Percentiles rank a stretch among this genome's conserved stretches.
These are phyloP conservation scores for Neodiprion virginianus DNA, from an alignment of 1,140 invertebrate genomes.

Conservation along the genomic window DNA sequence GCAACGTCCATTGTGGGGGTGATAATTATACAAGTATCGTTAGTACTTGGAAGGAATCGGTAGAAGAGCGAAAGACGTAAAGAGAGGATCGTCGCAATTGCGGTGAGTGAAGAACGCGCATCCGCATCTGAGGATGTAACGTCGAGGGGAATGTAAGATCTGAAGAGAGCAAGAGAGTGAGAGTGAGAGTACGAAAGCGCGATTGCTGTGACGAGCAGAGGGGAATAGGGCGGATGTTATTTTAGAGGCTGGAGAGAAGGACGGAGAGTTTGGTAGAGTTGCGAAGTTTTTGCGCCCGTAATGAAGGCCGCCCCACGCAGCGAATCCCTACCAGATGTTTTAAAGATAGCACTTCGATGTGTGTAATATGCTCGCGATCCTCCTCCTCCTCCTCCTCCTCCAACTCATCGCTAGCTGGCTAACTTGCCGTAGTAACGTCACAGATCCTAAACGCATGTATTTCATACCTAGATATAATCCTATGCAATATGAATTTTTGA, in stretches of 20 bases:
- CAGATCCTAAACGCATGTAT: too few species aligned
- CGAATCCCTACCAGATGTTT: constrained; percentile 43
- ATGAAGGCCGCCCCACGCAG: constrained; percentile 35
- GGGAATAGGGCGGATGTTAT: constrained; percentile 4
- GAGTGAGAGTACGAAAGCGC: neutral
- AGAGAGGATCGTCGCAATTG: too few species aligned
- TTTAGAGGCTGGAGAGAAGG: neutral
- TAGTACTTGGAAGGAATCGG: too few species aligned
- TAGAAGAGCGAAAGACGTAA: too few species aligned
- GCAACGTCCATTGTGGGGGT: too few species aligned
- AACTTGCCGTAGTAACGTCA: too few species aligned
- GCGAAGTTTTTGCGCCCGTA: constrained; percentile 7
- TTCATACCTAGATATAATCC: too few species aligned
- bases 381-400: neutral
- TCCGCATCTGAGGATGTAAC: neutral
- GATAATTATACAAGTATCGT: too few species aligned
- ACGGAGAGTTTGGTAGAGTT: neutral
- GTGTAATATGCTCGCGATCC: neutral
- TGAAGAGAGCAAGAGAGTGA: neutral
- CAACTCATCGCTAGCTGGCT: too few species aligned
- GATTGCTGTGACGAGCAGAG: too few species aligned
- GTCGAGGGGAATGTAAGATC: too few species aligned
- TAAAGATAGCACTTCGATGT: constrained; percentile 2
- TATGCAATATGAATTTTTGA: too few species aligned
- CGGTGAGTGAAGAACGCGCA: neutral